Conservation (phyloP, 92 coral and sea anemone genomes). For the Meandrina meandrites region DNA sequence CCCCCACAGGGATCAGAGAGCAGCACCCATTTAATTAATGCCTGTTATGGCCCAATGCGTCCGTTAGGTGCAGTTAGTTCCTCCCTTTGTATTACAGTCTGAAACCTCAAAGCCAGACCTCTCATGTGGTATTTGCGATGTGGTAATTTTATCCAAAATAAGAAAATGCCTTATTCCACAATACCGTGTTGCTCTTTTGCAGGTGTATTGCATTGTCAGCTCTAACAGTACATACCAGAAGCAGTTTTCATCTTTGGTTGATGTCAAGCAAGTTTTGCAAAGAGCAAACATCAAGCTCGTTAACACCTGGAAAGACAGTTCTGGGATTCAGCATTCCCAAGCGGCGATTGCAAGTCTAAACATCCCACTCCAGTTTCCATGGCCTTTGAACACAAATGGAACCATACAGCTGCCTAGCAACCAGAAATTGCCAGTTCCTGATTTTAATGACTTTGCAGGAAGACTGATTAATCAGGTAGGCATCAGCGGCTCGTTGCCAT, state of each 20-base stretch:
- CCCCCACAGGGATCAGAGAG: too few relatives aligned
- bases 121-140: too few relatives aligned
- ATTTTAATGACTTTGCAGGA: constrained; percentile 28
- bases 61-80: too few relatives aligned
- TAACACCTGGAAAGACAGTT: neutral
- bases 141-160: too few relatives aligned
- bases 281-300: constrained; percentile 11
- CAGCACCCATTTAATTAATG: too few relatives aligned
- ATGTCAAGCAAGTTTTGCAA: constrained; percentile 1
- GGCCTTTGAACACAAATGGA: constrained; percentile 62
- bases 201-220: neutral
- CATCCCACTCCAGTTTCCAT: constrained; percentile 52
- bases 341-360: constrained; percentile 48
- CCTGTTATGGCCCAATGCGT: too few relatives aligned
- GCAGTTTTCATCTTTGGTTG: neutral
- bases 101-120: too few relatives aligned
- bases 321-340: constrained; percentile 37
- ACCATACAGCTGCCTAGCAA: constrained; percentile 32
- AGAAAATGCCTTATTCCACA: too few relatives aligned
- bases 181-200: too few relatives aligned
- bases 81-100: too few relatives aligned
- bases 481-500: constrained; percentile 40
- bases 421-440: constrained; percentile 48
- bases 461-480: constrained; percentile 57
- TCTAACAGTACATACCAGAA: neutral